A percentile compares a stretch with the other conserved stretches of the same genome.
Conservation (phyloP, 2,888 invertebrate genomes). For the Acrobasis repandana region DNA sequence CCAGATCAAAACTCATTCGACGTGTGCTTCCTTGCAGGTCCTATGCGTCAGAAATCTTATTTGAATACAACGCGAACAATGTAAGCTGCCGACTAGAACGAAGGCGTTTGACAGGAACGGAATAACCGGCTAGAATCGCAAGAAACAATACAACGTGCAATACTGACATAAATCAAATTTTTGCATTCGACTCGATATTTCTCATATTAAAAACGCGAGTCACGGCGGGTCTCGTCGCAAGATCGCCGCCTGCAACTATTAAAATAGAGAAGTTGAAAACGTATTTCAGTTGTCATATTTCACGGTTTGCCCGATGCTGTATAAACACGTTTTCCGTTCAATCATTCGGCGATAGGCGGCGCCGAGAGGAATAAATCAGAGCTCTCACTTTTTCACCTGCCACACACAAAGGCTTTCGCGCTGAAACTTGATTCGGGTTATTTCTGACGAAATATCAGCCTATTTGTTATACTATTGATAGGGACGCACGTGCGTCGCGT, state of each 20-base stretch:
- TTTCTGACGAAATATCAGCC: constrained; percentile 82
- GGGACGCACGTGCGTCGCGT: constrained; percentile 76
- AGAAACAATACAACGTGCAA: constrained; percentile 66
- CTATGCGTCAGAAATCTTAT: constrained; percentile 44
- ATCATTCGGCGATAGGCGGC: constrained; percentile 79
- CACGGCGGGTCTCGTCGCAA: constrained; percentile 47
- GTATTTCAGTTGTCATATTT: constrained; percentile 76
- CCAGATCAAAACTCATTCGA: not conserved
- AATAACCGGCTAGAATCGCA: constrained; percentile 54
- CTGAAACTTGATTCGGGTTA: constrained; percentile 83
- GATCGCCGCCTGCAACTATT: constrained; percentile 49
- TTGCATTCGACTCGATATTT: constrained; percentile 55
- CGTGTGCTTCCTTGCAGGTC: not conserved
- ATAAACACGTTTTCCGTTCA: constrained; percentile 80
- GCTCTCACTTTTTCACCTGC: constrained; percentile 82
- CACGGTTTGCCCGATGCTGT: constrained; percentile 69
- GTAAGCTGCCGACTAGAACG: constrained; percentile 47
- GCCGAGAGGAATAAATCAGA: constrained; percentile 80
- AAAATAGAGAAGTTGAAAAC: constrained; percentile 51
- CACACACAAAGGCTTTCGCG: constrained; percentile 81
- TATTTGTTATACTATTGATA: constrained; percentile 83
- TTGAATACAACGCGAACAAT: constrained; percentile 47
- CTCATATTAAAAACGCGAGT: constrained; percentile 61
- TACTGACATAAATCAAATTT: constrained; percentile 69
- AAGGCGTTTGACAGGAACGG: constrained; percentile 64